Evolutionary conservation across 2,888 invertebrate genomes (phyloP), one percentile per base, ranked within the genome.

Genomic region (Malthinus seriepunctatus): DNA sequence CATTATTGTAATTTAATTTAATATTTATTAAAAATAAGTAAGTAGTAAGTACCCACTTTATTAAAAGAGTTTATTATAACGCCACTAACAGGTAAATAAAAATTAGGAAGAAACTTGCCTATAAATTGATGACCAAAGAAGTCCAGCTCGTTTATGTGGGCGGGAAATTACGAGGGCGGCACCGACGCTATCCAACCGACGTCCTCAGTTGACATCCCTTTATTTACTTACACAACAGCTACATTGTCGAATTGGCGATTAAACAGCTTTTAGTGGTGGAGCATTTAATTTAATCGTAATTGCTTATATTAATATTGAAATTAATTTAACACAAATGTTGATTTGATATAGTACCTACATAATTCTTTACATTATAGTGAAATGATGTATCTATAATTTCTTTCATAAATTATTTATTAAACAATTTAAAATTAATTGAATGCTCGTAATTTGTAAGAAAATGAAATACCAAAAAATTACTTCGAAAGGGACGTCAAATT

Each of bases 121-220:
- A 38, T 52, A 60, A 56, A 51, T 51, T 52, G 60, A 55, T 60
- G 55, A 51, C 51, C 51, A 56, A 38, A 48, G 35, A 34, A 51
- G 51, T 56, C 47, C 51, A 47, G 35, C 52, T 38, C 34, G 60
- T 54, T 38, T 14, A 47, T 37, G 61, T 55, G 62, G 62, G 64
- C 62, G 64, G 60, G 62, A 48, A 56, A 55, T 51, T 60, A 34
- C 32, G 56, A 54, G 62, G 65, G 65, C 65, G 65, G 63, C 51
- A 57, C 62, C 62, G 62, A 57, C 56, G 55, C 55, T 48, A 52
- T 60, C 65, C 65, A 65, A 65, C 65, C 65, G 63, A 54, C 63
- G 56, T 52, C 42, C 52, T 23, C 45, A 48, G 57, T 62, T 65
- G 62, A 53, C 65, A 60, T 63, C 65, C 63, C 61, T 61, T 59